Evolutionary conservation across 2,113 vertebrate species (phyloP).

Genomic region (Cephalopholis sonnerati): DNA sequence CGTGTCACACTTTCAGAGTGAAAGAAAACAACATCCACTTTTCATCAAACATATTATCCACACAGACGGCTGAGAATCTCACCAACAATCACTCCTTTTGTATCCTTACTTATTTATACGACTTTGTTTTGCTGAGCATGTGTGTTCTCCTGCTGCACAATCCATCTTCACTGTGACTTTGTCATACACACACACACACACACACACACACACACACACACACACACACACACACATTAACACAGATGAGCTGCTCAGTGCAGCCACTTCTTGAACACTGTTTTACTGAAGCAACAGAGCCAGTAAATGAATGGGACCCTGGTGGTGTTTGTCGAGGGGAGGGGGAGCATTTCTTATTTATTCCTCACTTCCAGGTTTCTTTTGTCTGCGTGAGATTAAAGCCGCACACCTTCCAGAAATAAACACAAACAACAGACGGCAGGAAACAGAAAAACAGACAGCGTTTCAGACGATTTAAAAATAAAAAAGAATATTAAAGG

Average conservation of each 20-base stretch:
- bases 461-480: neutral
- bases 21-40: neutral
- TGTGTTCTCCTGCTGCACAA: neutral
- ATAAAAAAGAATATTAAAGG: neutral
- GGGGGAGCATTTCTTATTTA: neutral
- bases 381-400: slow-evolving; percentile 8
- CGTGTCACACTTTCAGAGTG: neutral
- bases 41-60: neutral
- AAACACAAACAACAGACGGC: neutral
- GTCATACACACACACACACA: neutral
- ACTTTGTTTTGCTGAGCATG: slow-evolving; percentile 11
- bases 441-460: neutral
- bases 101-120: slow-evolving; percentile 8
- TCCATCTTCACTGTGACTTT: slow-evolving; percentile 13
- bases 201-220: too few species aligned
- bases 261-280: neutral
- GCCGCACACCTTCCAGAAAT: neutral
- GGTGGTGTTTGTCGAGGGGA: neutral
- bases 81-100: neutral
- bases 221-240: neutral
- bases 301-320: neutral
- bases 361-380: slow-evolving; percentile 8
- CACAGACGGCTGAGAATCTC: neutral
- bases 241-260: neutral
- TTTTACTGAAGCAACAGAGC: neutral